Base-by-base conservation (phyloP, 2,113 vertebrate species). In the Phyllopteryx taeniolatus region DNA sequence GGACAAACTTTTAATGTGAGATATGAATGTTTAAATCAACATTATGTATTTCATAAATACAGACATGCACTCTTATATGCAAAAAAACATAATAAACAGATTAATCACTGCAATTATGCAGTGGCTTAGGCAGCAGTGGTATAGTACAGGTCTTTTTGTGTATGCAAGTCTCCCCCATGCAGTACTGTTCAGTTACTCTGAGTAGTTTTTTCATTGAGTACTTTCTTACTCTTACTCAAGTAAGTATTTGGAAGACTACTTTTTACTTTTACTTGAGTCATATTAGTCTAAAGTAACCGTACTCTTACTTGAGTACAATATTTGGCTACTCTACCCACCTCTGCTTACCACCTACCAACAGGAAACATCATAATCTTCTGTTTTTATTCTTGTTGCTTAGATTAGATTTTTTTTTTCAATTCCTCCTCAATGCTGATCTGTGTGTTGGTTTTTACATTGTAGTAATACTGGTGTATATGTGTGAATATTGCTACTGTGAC, bases 31-130 rank as follows among this genome's bases (percentile, higher is more conserved):
- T 79, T 75, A 70, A 56, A 71, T 71, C 31, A 59, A 72, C 65
- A 67, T 78, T 20, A 75, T 68, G 66, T 9, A 54, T 62, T 68
- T 72, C 14, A 87, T 85, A 90, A 88, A 89, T 87, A 89, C 54
- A 80, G 59, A 65, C 47, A 73, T 19, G 73, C 33, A 42, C 59
- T 49, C 47, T 53, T 61, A 63, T 74, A 77, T 27, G 70, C 8
- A 63, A 68, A 83, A 51, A 57, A 63, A 44, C 67, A 43, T 43
- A 83, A 76, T 75, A 46, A 71, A 44, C 60, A 71, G 59, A 71
- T 71, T 69, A 51, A 78, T 51, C 27, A 73, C 19, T 70, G 69
- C 42, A 73, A 73, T 73, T 42, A 33, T 57, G 51, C 61, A 81
- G 56, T 60, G 12, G 60, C 76, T 73, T 59, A 11, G n/a, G 57